A percentile compares a stretch with the other conserved stretches of the same genome.
phyloP scores from a whole-genome alignment of 2,797 vertebrate species.

The Amblyraja radiata region DNA sequence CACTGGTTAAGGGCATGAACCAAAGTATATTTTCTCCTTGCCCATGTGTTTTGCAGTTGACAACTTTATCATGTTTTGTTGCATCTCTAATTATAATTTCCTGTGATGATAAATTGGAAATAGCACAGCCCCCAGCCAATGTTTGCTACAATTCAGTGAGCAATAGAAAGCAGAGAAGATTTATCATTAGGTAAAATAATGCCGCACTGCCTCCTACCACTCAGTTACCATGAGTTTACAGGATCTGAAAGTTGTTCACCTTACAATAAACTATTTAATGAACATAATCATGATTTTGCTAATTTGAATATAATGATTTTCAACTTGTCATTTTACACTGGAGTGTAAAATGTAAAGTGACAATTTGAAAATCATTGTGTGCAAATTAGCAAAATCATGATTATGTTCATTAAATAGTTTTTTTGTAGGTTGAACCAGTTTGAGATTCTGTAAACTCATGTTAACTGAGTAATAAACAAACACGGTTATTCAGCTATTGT shows the following conservation, averaged over 20 bases:
- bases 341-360: not conserved
- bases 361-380: not conserved
- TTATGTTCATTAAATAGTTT: not conserved
- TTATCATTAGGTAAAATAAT: too few relatives aligned
- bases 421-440: not conserved
- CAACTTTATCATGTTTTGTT: not conserved
- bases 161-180: too few relatives aligned
- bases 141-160: not conserved
- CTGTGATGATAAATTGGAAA: not conserved
- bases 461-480: not conserved
- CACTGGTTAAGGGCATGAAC: not conserved
- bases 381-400: not conserved
- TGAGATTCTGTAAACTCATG: not conserved
- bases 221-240: not conserved
- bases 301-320: not conserved
- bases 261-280: not conserved
- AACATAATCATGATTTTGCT: not conserved
- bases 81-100: not conserved
- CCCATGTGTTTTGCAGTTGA: not conserved
- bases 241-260: not conserved
- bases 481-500: not conserved
- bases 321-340: not conserved
- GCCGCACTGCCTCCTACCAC: too few relatives aligned
- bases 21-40: not conserved
- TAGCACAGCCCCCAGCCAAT: not conserved